Evolutionary conservation across 2,113 vertebrate species (phyloP).

Genomic region (Plecturocebus donacophilus): DNA sequence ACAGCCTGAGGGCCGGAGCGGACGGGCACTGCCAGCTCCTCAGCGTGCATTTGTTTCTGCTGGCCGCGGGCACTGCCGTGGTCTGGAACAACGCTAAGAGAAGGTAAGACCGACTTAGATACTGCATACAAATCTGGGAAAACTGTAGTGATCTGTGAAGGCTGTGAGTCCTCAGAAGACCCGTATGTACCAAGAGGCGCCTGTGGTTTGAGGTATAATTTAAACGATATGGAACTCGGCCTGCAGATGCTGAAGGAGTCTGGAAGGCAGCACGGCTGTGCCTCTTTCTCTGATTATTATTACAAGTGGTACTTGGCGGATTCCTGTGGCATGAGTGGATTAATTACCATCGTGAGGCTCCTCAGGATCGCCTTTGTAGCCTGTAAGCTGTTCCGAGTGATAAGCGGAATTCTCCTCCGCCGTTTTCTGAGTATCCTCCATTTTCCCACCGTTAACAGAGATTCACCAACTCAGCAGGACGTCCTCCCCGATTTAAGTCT

Average conservation of each 20-base stretch:
- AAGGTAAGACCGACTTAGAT: constrained; percentile 95
- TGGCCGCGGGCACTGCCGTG: neutral
- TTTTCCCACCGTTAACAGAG: constrained; percentile 76
- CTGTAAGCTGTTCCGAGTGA: constrained; percentile 89
- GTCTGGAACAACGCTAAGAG: constrained; percentile 75
- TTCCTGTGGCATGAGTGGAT: constrained; percentile 75
- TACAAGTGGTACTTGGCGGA: constrained; percentile 72
- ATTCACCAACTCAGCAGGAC: constrained; percentile 74
- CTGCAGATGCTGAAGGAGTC: constrained; percentile 76
- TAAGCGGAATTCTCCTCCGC: constrained; percentile 76
- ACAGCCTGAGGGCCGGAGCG: neutral
- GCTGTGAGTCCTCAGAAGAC: constrained; percentile 91
- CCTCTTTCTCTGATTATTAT: constrained; percentile 83
- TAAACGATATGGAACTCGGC: constrained; percentile 91
- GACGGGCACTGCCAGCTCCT: neutral
- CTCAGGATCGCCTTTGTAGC: constrained; percentile 89
- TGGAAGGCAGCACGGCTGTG: constrained; percentile 78
- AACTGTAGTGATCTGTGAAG: constrained; percentile 95
- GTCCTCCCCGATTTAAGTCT: constrained; percentile 92
- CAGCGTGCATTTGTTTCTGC: constrained; percentile 47
- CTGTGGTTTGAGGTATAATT: constrained; percentile 92
- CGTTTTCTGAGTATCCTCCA: constrained; percentile 60
- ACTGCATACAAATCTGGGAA: constrained; percentile 89
- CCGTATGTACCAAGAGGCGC: constrained; percentile 92
- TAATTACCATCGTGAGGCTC: constrained; percentile 86